Evolutionary conservation across 2,888 invertebrate genomes (phyloP).

Genomic region (Nomada ruficornis): DNA sequence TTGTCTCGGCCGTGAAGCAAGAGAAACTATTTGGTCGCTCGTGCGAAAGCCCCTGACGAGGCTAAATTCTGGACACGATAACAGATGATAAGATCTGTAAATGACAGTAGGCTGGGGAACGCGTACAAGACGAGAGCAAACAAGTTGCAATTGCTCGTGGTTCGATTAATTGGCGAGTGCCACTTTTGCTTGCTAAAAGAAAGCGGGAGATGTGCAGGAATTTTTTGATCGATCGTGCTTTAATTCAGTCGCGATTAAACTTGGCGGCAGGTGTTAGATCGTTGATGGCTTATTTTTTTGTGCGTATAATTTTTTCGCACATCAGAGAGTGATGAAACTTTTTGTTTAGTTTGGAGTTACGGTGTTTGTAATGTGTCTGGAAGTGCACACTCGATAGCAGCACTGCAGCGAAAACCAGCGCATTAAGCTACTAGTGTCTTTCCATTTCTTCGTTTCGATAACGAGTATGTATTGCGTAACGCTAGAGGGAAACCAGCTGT

Average conservation of each 20-base stretch:
- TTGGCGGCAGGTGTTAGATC: background rate
- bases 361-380: background rate
- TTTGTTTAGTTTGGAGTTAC: background rate
- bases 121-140: slow-evolving; percentile 18
- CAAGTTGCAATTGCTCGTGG: background rate
- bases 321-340: background rate
- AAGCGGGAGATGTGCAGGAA: background rate
- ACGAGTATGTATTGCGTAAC: slow-evolving; percentile 24
- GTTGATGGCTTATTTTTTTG: background rate
- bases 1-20: no score
- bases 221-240: background rate
- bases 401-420: background rate
- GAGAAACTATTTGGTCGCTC: background rate
- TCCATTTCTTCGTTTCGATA: slow-evolving; percentile 26
- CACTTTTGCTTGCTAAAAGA: background rate
- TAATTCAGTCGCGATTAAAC: background rate
- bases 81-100: slow-evolving; percentile 33
- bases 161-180: background rate
- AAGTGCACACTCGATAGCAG: background rate
- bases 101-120: background rate
- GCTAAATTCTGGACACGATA: background rate
- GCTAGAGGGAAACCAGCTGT: background rate
- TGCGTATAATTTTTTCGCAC: background rate
- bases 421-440: slow-evolving; percentile 26
- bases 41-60: background rate